phyloP scores from a whole-genome alignment of 2,888 invertebrate species.

The Epicampocera succincta region DNA sequence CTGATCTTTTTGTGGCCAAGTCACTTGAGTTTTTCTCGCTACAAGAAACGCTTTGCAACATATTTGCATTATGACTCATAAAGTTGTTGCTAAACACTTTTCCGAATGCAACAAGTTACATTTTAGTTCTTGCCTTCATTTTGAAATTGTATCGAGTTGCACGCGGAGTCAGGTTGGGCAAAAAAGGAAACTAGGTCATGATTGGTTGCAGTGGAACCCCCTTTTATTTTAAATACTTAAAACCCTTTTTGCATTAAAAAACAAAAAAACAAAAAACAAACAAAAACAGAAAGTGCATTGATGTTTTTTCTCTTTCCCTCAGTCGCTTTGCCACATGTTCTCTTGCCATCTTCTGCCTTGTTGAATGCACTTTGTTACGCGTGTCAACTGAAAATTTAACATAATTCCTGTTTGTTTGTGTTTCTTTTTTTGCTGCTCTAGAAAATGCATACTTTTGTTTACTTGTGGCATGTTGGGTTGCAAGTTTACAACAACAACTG shows the following conservation, averaged over 20 bases:
- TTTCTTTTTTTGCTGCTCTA: background rate
- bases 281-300: too few relatives aligned
- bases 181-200: constrained; percentile 52
- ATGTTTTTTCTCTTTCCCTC: background rate
- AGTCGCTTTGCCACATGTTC: background rate
- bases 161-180: constrained; percentile 1
- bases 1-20: too few relatives aligned
- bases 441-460: constrained; percentile 51
- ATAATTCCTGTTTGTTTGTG: background rate
- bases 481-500: constrained; percentile 1
- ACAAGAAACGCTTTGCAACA: too few relatives aligned
- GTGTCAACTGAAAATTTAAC: constrained; percentile 48
- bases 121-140: constrained; percentile 3
- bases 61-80: constrained; percentile 21
- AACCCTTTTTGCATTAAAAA: constrained; percentile 19
- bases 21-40: too few relatives aligned
- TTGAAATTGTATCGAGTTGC: background rate
- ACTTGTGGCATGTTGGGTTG: constrained; percentile 29
- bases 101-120: constrained; percentile 36
- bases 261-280: constrained; percentile 7
- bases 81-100: constrained; percentile 5
- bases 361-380: constrained; percentile 53
- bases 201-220: constrained; percentile 56
- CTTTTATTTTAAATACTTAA: background rate
- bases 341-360: background rate